Evolutionary conservation across 2,797 vertebrate genomes (phyloP).

Genomic region (Chiloscyllium punctatum): DNA sequence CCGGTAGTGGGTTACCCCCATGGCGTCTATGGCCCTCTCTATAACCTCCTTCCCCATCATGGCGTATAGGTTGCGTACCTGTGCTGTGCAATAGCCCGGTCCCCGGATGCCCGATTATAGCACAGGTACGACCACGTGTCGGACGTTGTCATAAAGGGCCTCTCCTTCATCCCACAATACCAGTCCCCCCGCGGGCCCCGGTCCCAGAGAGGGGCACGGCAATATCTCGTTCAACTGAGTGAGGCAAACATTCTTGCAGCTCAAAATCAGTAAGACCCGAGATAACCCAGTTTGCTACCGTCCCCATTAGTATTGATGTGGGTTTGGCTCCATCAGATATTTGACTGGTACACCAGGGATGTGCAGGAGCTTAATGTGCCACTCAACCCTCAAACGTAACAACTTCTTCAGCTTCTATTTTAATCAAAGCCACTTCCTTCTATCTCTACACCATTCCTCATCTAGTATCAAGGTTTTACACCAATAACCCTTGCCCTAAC

Average conservation of each 20-base stretch:
- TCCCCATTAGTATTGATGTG: background rate
- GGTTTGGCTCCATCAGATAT: background rate
- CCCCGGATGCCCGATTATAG: too few species aligned
- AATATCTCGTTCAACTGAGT: too few species aligned
- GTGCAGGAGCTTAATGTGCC: background rate
- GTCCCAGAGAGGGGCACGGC: too few species aligned
- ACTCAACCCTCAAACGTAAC: background rate
- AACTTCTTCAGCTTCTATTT: background rate
- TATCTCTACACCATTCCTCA: background rate
- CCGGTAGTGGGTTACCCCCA: too few species aligned
- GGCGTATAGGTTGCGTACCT: too few species aligned
- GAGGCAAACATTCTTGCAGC: background rate
- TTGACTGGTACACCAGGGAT: background rate
- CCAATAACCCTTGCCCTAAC: background rate
- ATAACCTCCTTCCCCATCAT: too few species aligned
- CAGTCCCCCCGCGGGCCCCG: too few species aligned
- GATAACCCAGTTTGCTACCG: background rate
- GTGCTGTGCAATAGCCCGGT: too few species aligned
- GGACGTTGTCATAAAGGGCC: too few species aligned
- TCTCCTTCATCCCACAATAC: too few species aligned
- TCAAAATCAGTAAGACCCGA: background rate
- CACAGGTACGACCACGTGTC: too few species aligned
- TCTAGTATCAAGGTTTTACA: background rate
- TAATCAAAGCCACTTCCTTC: background rate
- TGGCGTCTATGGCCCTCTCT: too few species aligned